Evolutionary conservation across 1,140 invertebrate species (phyloP), one percentile per base, ranked within the genome.

Genomic region (Cyclina sinensis): DNA sequence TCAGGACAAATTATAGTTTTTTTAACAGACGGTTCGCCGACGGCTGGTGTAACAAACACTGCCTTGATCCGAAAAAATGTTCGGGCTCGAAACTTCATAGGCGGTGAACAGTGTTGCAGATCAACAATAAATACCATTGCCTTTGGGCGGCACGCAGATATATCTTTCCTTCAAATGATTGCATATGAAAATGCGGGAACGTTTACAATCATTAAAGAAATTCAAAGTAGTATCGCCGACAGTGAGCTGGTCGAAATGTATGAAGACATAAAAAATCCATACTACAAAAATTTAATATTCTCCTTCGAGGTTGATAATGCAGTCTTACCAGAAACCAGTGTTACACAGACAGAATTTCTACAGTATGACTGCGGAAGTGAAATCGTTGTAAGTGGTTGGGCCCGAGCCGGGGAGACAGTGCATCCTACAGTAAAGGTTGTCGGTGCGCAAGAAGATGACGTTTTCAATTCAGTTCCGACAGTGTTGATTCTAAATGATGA

Each of bases 351-450:
- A 32, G 4, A 12, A 12, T 43, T 59, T n/a, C 30, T 37, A 30
- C 32, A 37, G 35, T 81, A 62, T 43, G 51, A 81, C 32, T 81
- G 79, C 37, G 54, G 54, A 62, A 37, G 32, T 81, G 79, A 81
- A 81, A 18, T 81, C 16, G 57, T 81, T 43, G 32, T 81, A 7
- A 27, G 51, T 30, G 79, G 79, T 3, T 37, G n/a, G 57, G n/a
- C 57, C 14, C 9, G 21, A 14, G 30, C 51, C 2, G 79, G 39
- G 27, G 32, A 27, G 35, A 62, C n/a, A 2, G 27, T 59, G 9
- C 12, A 32, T 11, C 51, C 79, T 3, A 37, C 21, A 1, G 57
- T 81, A 27, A 65, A 37, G 21, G 54, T 43, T 16, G 24, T 39
- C 18, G 79, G 79, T 14, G 39, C 24, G 11, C 35, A n/a, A 35